A percentile compares a stretch with the other conserved stretches of the same genome.
These are phyloP conservation scores for Drosophila prostipennis DNA, from an alignment of 2,888 invertebrate genomes.

Conservation along the genomic window DNA sequence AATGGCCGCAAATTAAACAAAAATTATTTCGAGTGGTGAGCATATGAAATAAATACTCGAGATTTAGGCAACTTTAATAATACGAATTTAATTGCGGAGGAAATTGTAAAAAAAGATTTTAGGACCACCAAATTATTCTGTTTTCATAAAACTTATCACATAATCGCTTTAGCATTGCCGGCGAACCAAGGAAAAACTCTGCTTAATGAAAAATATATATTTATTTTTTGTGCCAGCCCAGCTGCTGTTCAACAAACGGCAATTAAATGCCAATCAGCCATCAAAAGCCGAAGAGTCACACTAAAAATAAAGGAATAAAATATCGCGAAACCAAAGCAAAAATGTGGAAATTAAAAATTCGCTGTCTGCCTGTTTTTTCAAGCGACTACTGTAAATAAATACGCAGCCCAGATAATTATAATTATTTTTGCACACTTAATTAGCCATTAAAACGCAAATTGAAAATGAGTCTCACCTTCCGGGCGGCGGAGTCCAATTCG, in stretches of 20 bases:
- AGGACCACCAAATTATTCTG: slow-evolving; percentile 1
- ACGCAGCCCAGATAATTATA: slow-evolving; percentile 66
- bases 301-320: slow-evolving; percentile 27
- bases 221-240: slow-evolving; percentile 29
- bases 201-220: slow-evolving; percentile 11
- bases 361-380: slow-evolving; percentile 32
- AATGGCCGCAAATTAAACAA: slow-evolving; percentile 40
- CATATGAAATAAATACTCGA: background rate
- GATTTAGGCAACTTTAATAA: background rate
- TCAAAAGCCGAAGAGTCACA: slow-evolving; percentile 60
- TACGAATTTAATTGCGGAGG: background rate
- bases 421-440: slow-evolving; percentile 80
- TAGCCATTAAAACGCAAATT: slow-evolving; percentile 78
- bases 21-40: slow-evolving; percentile 9
- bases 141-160: slow-evolving; percentile 1
- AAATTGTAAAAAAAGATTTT: no score
- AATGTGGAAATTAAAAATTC: slow-evolving; percentile 45
- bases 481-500: slow-evolving; percentile 23
- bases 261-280: slow-evolving; percentile 78
- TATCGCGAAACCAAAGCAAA: slow-evolving; percentile 20
- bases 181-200: slow-evolving; percentile 8
- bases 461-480: slow-evolving; percentile 53
- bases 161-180: slow-evolving; percentile 9
- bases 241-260: slow-evolving; percentile 58
- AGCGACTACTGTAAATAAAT: slow-evolving; percentile 57